A percentile compares a stretch with the other conserved stretches of the same genome.
These are phyloP conservation scores for Tillus elongatus DNA, from an alignment of 2,888 invertebrate genomes.

Conservation along the genomic window DNA sequence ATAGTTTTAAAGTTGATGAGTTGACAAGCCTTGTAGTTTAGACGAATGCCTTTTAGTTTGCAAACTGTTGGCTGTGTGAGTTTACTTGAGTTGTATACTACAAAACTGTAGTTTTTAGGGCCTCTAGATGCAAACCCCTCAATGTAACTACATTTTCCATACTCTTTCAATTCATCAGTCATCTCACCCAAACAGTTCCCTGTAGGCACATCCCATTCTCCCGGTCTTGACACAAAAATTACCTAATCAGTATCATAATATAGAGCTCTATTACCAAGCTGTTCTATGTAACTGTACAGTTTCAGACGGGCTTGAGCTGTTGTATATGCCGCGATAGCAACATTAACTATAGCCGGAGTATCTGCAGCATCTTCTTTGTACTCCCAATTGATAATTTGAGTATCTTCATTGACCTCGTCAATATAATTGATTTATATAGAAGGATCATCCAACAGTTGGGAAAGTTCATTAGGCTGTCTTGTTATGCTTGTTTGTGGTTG, in stretches of 20 bases:
- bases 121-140: slow-evolving; percentile 32
- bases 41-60: slow-evolving; percentile 13
- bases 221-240: slow-evolving; percentile 26
- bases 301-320: slow-evolving; percentile 28
- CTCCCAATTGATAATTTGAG: slow-evolving; percentile 8
- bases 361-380: slow-evolving; percentile 18
- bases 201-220: slow-evolving; percentile 26
- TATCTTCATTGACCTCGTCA: slow-evolving; percentile 12
- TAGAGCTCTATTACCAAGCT: slow-evolving; percentile 25
- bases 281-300: slow-evolving; percentile 29
- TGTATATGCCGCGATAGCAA: slow-evolving; percentile 30
- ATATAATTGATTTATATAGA: slow-evolving; percentile 17
- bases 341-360: slow-evolving; percentile 20
- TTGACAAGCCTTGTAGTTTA: no score
- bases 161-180: slow-evolving; percentile 30
- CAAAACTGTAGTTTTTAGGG: slow-evolving; percentile 33
- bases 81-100: slow-evolving; percentile 17
- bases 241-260: slow-evolving; percentile 36
- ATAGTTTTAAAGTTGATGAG: not conserved
- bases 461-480: slow-evolving; percentile 14
- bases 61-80: slow-evolving; percentile 1
- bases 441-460: slow-evolving; percentile 18
- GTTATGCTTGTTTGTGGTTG: slow-evolving; percentile 19
- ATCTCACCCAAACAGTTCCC: slow-evolving; percentile 34
- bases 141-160: slow-evolving; percentile 30